These are phyloP conservation scores for Mesembrinibis cayennensis DNA, from an alignment of 2,113 vertebrate genomes.

Conservation along the genomic window DNA sequence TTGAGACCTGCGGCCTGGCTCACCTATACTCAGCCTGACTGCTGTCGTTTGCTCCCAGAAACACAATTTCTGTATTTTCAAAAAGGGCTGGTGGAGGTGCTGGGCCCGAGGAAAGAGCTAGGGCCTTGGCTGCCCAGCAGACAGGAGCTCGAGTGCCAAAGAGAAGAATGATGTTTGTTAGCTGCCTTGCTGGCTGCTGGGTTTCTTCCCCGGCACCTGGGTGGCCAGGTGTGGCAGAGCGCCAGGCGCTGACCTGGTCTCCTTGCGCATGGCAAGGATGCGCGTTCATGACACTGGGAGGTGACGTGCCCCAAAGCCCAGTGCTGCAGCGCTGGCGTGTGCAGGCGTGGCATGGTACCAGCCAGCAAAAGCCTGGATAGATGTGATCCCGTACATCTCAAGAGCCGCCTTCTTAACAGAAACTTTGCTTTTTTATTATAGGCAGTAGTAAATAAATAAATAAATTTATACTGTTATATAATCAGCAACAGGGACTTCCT, in stretches of 20 bases:
- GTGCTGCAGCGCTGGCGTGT: fast-evolving
- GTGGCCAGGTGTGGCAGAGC: background rate
- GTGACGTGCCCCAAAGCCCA: background rate
- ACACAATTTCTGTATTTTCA: background rate
- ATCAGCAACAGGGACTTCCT: background rate
- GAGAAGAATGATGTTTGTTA: background rate
- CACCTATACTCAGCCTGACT: fast-evolving
- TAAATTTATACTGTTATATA: background rate
- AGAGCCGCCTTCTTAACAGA: background rate
- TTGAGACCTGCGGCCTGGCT: background rate
- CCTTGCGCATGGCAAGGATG: fast-evolving
- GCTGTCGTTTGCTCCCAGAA: background rate
- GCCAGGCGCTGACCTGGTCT: background rate
- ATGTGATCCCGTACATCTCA: background rate
- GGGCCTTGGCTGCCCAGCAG: fast-evolving
- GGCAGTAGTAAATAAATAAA: background rate
- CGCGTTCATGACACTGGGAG: fast-evolving
- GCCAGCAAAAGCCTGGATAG: background rate
- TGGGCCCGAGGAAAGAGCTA: background rate
- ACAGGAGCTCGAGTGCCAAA: background rate
- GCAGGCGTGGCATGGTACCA: fast-evolving
- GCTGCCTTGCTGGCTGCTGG: background rate
- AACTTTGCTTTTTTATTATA: background rate
- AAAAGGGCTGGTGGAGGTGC: background rate
- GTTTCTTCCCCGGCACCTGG: background rate